These are phyloP conservation scores for Acrocephalus scirpaceus DNA, from an alignment of 2,797 vertebrate species.

Conservation along the genomic window DNA sequence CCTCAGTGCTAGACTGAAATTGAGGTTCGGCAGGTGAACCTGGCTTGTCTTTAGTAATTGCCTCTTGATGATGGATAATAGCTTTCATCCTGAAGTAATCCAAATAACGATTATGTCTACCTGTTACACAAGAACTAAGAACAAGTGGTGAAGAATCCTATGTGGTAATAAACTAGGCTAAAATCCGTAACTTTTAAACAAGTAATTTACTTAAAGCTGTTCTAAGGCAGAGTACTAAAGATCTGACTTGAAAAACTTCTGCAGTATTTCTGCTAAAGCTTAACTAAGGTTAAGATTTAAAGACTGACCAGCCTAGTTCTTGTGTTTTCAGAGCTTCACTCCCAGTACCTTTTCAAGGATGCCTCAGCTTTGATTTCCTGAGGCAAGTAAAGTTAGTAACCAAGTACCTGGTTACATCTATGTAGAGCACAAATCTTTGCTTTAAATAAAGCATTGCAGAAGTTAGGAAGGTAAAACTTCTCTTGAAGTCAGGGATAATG, in stretches of 20 bases:
- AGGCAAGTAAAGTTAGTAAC: no score
- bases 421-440: background rate
- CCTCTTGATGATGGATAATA: background rate
- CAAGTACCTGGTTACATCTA: background rate
- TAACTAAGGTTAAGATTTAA: background rate
- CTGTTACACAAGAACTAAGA: background rate
- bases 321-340: background rate
- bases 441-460: background rate
- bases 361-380: background rate
- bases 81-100: background rate
- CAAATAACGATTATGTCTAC: background rate
- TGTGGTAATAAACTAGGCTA: background rate
- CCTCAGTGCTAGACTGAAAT: background rate
- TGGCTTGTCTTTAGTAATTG: background rate
- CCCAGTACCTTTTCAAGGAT: background rate
- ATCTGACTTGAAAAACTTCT: background rate
- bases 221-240: background rate
- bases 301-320: background rate
- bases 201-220: background rate
- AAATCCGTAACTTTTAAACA: background rate
- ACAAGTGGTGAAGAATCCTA: background rate
- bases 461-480: background rate
- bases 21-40: background rate
- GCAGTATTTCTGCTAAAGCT: background rate
- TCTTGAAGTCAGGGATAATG: background rate